Percentiles rank a stretch among this genome's conserved stretches.
phyloP scores from a whole-genome alignment of 2,113 vertebrate genomes.

The rat (Rattus norvegicus) region GRCr8 NC_086033.1:65130001-65130500 shows the following conservation, averaged over 20 bases:
- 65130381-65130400: background rate
- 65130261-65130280: background rate
- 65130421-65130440: background rate
- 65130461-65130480: background rate
- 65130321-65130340: background rate
- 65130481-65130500: background rate
- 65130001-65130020: background rate
- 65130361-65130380: background rate
- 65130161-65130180: background rate
- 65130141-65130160: background rate
- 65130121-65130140: background rate
- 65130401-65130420: background rate
- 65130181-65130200: background rate
- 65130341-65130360: background rate
- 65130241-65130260: background rate
- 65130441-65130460: background rate
- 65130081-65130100: background rate
- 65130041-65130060: background rate
- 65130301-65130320: background rate
- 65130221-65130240: background rate
- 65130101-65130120: background rate
- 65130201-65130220: background rate
- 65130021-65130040: background rate
- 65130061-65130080: background rate
- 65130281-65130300: conserved; percentile 21